Evolutionary conservation across 2,113 vertebrate genomes (phyloP), one percentile per base, ranked within the genome.

Genomic region (Lophura nycthemera): DNA sequence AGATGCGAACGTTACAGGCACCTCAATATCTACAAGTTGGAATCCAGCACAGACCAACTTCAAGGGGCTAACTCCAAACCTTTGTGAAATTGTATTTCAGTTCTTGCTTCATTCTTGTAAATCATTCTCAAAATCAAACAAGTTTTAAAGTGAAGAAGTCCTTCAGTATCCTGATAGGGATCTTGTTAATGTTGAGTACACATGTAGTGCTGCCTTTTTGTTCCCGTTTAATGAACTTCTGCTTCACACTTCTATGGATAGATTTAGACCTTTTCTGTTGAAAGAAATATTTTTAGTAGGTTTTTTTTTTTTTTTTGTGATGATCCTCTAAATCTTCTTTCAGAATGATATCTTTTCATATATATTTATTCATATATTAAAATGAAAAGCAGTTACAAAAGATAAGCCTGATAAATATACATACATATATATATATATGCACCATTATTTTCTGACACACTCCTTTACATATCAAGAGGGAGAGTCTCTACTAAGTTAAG

Each of bases 371-470:
- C 10, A 24, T 48, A 48, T 24, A 48, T 13, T 48, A 27, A 76
- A 73, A 69, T 34, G 7, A 56, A 86, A 73, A 91, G 4, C 32
- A 50, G 32, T 61, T 86, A 24, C 16, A 83, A 24, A 79, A 43
- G 2, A 2, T 27, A 45, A 76, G 14, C 8, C 22, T 70, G 10
- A 5, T 48, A 48, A 48, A 48, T 48, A 48, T 48, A 22, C 47
- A 13, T 50, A 24, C 13, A 50, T 50, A 47, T 47, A 22, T 10
- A 47, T 50, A 45, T 38, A 76, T 43, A 30, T 38, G 27, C 8
- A n/a, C 7, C 3, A 5, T 60, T 61, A 9, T 54, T 6, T 72
- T 12, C 1, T 56, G 32, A 20, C 5, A 8, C 5, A 29, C 4
- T 45, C 60, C 27, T 40, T 83, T 64, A 65, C 4, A 9, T 83